Conservation (phyloP, 2,797 vertebrate species). For the Toxotes lorentzi region DNA sequence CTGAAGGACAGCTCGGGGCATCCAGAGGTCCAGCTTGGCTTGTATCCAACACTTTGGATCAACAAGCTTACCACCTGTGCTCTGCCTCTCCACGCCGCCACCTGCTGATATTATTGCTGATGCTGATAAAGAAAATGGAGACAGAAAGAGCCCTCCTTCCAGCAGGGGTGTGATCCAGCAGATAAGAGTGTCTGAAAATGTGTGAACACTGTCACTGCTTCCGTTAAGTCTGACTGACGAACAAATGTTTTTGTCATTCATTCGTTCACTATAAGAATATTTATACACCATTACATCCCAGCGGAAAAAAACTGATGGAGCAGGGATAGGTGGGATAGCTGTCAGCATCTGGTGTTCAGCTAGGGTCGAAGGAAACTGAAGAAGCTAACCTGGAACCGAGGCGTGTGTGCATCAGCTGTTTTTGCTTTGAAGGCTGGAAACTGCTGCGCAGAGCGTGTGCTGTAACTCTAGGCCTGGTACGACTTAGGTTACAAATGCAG, state of each 20-base stretch:
- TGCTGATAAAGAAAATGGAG: slow-evolving; percentile 53
- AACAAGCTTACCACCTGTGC: slow-evolving; percentile 71
- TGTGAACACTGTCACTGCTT: slow-evolving; percentile 2
- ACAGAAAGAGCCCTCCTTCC: slow-evolving; percentile 16
- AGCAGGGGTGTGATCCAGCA: slow-evolving; percentile 26
- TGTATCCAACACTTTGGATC: slow-evolving; percentile 50
- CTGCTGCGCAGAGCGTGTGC: slow-evolving; percentile 37
- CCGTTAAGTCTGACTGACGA: not conserved
- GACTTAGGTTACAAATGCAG: slow-evolving; percentile 65
- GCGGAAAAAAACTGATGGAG: not conserved
- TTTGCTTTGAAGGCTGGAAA: slow-evolving; percentile 35
- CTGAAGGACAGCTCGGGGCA: slow-evolving; percentile 32
- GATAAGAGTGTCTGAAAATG: slow-evolving; percentile 26
- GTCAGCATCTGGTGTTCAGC: not conserved
- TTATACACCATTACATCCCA: not conserved
- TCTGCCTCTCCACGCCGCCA: slow-evolving; percentile 38
- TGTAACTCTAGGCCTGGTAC: slow-evolving; percentile 42
- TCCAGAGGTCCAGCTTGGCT: slow-evolving; percentile 50
- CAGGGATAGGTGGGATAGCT: not conserved
- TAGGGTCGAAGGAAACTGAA: slow-evolving; percentile 30
- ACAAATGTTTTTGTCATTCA: not conserved
- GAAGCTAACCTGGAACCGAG: slow-evolving; percentile 28
- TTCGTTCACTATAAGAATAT: slow-evolving; percentile 3
- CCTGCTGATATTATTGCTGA: slow-evolving; percentile 49
- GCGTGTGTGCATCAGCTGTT: slow-evolving; percentile 55